Base-by-base conservation (phyloP, 2,113 vertebrate species). In the Mesoclemmys tuberculata region DNA sequence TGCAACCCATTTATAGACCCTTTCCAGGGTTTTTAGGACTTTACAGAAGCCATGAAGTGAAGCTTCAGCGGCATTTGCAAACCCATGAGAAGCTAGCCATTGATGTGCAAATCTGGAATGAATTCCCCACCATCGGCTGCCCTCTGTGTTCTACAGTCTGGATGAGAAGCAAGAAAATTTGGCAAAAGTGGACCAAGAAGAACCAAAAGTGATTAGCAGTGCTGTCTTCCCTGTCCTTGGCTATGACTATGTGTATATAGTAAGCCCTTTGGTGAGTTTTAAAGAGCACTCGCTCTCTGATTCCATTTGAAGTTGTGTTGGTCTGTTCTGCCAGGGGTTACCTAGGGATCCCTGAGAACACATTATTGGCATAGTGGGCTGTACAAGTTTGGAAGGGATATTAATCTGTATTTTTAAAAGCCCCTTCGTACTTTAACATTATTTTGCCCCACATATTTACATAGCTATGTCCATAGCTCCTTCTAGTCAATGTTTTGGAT, bases 81-180 rank as follows among this genome's bases (percentile, higher is more conserved):
- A 81, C 24, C 83, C 49, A 5, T n/a, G 9, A 29, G 61, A 46
- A 29, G 46, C 46, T 2, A 4, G 38, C 10, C 55, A 7, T 44
- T 51, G 19, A 8, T 0, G 5, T 5, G 38, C 71, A 54, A 55
- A n/a, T 35, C 77, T 46, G 81, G 64, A 77, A 55, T 0, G 0
- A 0, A 0, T 35, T 27, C 19, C 4, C 0, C 1, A 10, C 31
- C 0, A 41, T 24, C 5, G 49, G 3, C 16, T 2, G 1, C 29
- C 0, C 2, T 74, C 54, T 8, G 41, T 16, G 1, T 0, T 4
- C 61, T 12, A 16, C 6, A 61, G 29, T 16, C 58, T 61, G 29
- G 6, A 31, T 61, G 14, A 31, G 31, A 29, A 35, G 27, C 48
- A 38, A 12, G 7, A 48, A 35, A 1, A 48, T 27, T 27, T 46